Evolutionary conservation across 2,797 vertebrate species (phyloP).

Genomic region (Scolopax rusticola): DNA sequence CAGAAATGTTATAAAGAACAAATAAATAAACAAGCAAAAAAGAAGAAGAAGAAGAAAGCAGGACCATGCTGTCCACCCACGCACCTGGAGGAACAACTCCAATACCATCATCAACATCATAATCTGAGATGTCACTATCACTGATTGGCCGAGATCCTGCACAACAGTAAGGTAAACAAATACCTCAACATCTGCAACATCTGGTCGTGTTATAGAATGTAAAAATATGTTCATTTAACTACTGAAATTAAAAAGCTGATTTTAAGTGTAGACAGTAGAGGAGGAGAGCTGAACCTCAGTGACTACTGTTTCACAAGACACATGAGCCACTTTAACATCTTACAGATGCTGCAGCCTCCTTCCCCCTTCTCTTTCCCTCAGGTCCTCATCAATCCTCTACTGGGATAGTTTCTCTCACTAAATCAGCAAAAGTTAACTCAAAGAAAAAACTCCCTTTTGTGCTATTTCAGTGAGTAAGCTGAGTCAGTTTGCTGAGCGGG

Average conservation of each 20-base stretch:
- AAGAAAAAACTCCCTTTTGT: not conserved
- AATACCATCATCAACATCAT: constrained; percentile 97
- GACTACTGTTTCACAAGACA: not conserved
- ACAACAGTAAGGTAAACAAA: constrained; percentile 85
- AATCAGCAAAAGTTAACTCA: not conserved
- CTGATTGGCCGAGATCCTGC: constrained; percentile 99
- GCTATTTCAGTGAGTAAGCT: not conserved
- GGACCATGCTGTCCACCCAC: constrained; percentile 87
- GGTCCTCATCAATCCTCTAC: not conserved
- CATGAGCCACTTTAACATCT: not conserved
- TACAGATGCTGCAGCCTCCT: not conserved
- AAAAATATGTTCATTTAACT: constrained; percentile 43
- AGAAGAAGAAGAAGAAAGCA: constrained; percentile 71
- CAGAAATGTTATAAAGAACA: constrained; percentile 14
- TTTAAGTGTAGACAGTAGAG: not conserved
- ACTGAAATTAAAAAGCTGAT: not conserved
- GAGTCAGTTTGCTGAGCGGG: constrained; percentile 2
- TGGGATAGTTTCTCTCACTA: not conserved
- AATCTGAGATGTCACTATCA: constrained; percentile 96
- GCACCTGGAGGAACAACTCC: constrained; percentile 96
- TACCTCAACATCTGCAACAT: constrained; percentile 79
- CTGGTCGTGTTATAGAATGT: constrained; percentile 51
- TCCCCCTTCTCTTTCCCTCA: not conserved
- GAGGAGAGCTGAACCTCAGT: not conserved
- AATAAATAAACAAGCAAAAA: not conserved